These are phyloP conservation scores for Tupaia tana DNA, from an alignment of 2,113 vertebrate species.

Conservation along the genomic window DNA sequence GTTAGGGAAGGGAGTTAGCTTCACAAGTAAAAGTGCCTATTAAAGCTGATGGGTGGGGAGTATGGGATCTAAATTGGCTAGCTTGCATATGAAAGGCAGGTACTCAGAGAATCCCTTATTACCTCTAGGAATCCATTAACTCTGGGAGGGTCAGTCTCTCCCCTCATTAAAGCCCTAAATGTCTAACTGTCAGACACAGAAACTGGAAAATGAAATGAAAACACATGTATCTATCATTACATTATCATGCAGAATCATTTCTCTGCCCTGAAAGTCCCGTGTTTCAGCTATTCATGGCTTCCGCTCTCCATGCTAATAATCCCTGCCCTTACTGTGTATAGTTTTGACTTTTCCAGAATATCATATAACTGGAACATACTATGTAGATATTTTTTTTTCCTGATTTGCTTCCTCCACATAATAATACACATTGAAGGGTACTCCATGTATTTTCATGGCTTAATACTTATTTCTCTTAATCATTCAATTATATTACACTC, in stretches of 20 bases:
- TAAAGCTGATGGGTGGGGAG: background rate
- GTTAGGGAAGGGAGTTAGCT: background rate
- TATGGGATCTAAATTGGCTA: background rate
- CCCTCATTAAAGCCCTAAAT: background rate
- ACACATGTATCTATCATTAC: background rate
- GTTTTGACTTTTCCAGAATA: background rate
- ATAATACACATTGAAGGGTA: background rate
- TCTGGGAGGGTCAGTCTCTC: rapidly evolving
- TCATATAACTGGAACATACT: background rate
- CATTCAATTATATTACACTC: background rate
- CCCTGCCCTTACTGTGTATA: background rate
- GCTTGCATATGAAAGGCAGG: background rate
- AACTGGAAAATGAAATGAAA: background rate
- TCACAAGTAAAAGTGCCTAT: background rate
- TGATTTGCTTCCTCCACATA: background rate
- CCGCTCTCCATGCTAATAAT: background rate
- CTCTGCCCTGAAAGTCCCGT: background rate
- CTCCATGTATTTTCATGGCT: background rate
- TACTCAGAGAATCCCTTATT: background rate
- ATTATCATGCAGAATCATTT: background rate
- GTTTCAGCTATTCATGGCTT: background rate
- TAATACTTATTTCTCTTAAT: background rate
- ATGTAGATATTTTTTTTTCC: background rate
- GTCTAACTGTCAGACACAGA: background rate
- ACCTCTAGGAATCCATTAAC: background rate